Evolutionary conservation across 2,888 invertebrate species (phyloP).

Genomic region (Linnaemya vulpina): DNA sequence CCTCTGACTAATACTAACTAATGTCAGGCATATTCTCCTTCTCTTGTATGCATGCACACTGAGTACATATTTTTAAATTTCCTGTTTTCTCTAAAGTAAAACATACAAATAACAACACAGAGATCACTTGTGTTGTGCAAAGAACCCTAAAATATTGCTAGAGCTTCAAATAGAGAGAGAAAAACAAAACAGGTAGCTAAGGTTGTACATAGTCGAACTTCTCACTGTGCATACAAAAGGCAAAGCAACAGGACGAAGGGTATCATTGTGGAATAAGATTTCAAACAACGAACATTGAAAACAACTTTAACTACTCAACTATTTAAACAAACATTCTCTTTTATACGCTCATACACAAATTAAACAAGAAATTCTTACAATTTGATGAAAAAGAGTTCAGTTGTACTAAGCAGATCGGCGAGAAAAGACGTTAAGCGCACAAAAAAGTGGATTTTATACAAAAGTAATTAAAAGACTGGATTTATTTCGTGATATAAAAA

Average conservation of each 20-base stretch:
- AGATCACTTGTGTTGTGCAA: slow-evolving; percentile 57
- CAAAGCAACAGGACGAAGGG: slow-evolving; percentile 83
- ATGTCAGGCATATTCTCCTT: background rate
- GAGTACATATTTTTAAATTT: background rate
- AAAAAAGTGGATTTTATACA: slow-evolving; percentile 52
- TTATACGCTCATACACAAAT: slow-evolving; percentile 34
- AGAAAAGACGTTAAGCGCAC: slow-evolving; percentile 59
- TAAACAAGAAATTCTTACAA: slow-evolving; percentile 50
- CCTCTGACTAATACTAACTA: slow-evolving; percentile 41
- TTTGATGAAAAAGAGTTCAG: slow-evolving; percentile 65
- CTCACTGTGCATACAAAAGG: slow-evolving; percentile 79
- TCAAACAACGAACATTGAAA: slow-evolving; percentile 81
- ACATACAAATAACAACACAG: slow-evolving; percentile 32
- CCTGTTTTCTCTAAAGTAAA: background rate
- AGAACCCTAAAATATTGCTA: slow-evolving; percentile 66
- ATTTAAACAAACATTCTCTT: slow-evolving; percentile 63
- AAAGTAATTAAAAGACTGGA: slow-evolving; percentile 21
- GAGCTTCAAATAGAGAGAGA: slow-evolving; percentile 55
- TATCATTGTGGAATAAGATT: slow-evolving; percentile 85
- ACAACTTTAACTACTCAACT: slow-evolving; percentile 26
- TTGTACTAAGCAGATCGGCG: slow-evolving; percentile 64
- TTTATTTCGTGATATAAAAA: slow-evolving; percentile 63
- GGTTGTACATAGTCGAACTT: slow-evolving; percentile 52
- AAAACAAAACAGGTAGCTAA: slow-evolving; percentile 66
- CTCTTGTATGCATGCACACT: slow-evolving; percentile 15